Evolutionary conservation across 2,797 vertebrate species (phyloP).

Genomic region (Galagoides demidoff): DNA sequence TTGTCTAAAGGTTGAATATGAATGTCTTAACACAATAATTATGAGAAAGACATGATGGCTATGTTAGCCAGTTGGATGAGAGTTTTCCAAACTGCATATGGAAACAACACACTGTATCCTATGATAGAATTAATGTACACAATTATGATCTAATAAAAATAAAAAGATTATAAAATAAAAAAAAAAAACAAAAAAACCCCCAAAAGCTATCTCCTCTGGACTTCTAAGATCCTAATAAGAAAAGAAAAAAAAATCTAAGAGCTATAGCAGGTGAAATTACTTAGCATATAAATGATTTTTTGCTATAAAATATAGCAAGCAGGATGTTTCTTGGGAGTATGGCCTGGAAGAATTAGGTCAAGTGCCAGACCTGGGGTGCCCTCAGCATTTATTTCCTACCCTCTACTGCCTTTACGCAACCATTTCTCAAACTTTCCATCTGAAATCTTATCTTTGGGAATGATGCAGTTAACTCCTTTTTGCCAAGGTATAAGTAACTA

Average conservation of each 20-base stretch:
- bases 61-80: no score
- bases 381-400: not conserved
- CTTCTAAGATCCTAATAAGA: not conserved
- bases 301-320: not conserved
- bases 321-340: not conserved
- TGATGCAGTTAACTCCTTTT: not conserved
- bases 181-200: no score
- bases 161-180: no score
- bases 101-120: no score
- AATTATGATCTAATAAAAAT: no score
- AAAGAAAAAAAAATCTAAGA: not conserved
- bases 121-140: no score
- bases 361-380: not conserved
- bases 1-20: no score
- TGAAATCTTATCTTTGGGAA: not conserved
- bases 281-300: constrained; percentile 34
- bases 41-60: no score
- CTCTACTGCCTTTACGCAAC: not conserved
- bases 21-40: no score
- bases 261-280: not conserved
- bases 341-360: not conserved
- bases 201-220: no score
- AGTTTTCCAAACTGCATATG: no score
- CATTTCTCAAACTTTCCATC: not conserved
- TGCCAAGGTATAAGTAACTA: not conserved